Conservation (phyloP, 2,797 vertebrate genomes). For the Mycteria americana region DNA sequence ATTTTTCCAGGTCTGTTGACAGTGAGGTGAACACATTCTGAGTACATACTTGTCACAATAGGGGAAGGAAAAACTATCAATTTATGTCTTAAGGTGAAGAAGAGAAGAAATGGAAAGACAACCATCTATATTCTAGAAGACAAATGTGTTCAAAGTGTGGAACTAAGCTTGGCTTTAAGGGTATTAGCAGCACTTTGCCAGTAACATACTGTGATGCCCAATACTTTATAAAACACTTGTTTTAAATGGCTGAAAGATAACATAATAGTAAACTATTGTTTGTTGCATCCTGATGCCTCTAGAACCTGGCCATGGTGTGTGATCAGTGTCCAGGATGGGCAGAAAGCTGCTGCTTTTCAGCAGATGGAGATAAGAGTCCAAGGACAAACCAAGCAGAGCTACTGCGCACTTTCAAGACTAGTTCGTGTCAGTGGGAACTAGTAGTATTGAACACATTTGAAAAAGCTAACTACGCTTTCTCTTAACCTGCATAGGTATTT, state of each 20-base stretch:
- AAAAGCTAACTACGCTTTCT: background rate
- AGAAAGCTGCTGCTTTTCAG: background rate
- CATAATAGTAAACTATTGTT: background rate
- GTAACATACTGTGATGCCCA: background rate
- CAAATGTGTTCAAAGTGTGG: background rate
- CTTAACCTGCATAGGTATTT: background rate
- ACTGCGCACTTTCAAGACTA: fast-evolving
- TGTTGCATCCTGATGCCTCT: background rate
- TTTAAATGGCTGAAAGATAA: background rate
- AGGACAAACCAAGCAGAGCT: background rate
- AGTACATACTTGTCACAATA: background rate
- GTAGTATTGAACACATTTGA: background rate
- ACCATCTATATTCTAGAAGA: background rate
- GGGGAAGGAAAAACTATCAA: background rate
- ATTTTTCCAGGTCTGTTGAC: background rate
- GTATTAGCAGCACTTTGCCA: background rate
- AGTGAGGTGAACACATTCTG: background rate
- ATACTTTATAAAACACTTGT: background rate
- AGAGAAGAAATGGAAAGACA: background rate
- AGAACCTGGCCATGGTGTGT: background rate
- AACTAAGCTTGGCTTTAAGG: background rate
- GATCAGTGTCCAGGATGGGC: background rate
- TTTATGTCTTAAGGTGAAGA: background rate
- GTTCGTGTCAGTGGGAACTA: background rate
- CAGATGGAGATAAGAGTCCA: background rate